Conservation (phyloP, 2,888 invertebrate genomes). For the Himalopsyche tibetana region DNA sequence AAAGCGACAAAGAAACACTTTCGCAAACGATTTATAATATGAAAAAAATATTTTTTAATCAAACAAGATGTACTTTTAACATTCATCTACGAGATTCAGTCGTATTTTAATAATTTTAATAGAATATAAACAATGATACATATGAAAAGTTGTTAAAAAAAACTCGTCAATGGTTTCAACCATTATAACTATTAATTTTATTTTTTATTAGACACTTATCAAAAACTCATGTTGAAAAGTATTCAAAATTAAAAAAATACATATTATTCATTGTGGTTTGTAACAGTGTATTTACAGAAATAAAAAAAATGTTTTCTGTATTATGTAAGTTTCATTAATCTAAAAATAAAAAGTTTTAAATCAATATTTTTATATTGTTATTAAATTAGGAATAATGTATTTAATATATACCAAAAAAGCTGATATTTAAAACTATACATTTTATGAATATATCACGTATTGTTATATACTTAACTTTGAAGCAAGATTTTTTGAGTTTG, state of each 20-base stretch:
- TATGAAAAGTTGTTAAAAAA: constrained; percentile 11
- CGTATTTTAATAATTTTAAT: constrained; percentile 47
- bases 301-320: constrained; percentile 27
- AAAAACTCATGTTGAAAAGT: constrained; percentile 17
- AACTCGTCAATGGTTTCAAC: constrained; percentile 11
- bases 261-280: constrained; percentile 52
- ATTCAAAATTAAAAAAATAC: constrained; percentile 69
- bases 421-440: constrained; percentile 49
- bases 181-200: not conserved
- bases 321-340: constrained; percentile 35
- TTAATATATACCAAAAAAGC: constrained; percentile 27
- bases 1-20: constrained; percentile 27
- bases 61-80: constrained; percentile 40
- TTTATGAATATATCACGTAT: constrained; percentile 58
- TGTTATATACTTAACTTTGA: constrained; percentile 57
- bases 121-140: constrained; percentile 25
- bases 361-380: not conserved
- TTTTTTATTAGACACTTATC: constrained; percentile 31
- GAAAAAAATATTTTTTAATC: constrained; percentile 22
- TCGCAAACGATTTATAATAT: not conserved
- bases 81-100: constrained; percentile 40
- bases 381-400: not conserved
- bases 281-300: constrained; percentile 65
- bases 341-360: constrained; percentile 41
- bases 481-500: constrained; percentile 42